These are phyloP conservation scores for Drosophila meridionalis DNA, from an alignment of 2,888 invertebrate species.

Conservation along the genomic window DNA sequence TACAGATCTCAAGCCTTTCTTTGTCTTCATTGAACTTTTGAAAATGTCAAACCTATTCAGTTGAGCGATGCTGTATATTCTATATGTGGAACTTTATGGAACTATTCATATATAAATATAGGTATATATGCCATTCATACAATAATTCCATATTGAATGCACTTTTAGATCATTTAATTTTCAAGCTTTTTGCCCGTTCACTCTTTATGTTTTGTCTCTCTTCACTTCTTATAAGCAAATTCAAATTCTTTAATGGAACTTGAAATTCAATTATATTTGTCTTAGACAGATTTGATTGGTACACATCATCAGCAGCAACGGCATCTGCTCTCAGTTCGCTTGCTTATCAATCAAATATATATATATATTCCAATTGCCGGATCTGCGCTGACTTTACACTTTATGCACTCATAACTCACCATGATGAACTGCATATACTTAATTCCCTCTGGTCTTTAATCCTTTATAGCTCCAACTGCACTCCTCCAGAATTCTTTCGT, in stretches of 20 bases:
- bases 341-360: conserved; percentile 54
- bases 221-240: not conserved
- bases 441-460: not conserved
- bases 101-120: not conserved
- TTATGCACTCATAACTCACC: conserved; percentile 30
- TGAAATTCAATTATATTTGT: conserved; percentile 2
- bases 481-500: not conserved
- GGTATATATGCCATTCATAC: not conserved
- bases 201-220: not conserved
- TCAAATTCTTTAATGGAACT: not conserved
- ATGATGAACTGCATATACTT: conserved; percentile 7
- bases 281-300: conserved; percentile 42
- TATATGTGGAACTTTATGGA: too few species aligned
- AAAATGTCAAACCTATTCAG: too few species aligned
- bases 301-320: conserved; percentile 68
- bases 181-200: not conserved
- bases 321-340: not conserved
- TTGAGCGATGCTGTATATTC: too few species aligned
- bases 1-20: too few species aligned
- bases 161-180: not conserved
- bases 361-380: conserved; percentile 5
- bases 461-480: not conserved
- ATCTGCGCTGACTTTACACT: conserved; percentile 8
- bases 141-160: not conserved
- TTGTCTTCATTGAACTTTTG: too few species aligned